phyloP scores from a whole-genome alignment of 2,888 invertebrate species.

The Bhutanitis thaidina region DNA sequence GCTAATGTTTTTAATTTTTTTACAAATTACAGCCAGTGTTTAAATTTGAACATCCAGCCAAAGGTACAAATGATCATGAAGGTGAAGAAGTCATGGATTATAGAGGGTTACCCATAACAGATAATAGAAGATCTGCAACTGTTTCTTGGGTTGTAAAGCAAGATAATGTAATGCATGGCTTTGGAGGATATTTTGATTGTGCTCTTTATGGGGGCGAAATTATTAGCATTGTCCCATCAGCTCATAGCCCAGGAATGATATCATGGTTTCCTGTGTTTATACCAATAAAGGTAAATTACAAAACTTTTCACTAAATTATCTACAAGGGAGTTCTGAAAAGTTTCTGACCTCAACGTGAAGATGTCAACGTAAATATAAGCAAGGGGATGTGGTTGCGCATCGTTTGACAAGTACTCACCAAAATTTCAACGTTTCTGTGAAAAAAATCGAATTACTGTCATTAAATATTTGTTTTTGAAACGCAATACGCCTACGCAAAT shows the following conservation, averaged over 20 bases:
- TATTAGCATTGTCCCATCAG: slow-evolving; percentile 93
- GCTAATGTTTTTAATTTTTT: not conserved
- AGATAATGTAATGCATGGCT: slow-evolving; percentile 93
- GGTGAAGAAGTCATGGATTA: slow-evolving; percentile 84
- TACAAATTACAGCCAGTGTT: slow-evolving; percentile 82
- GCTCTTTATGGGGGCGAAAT: slow-evolving; percentile 90
- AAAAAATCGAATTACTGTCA: no score
- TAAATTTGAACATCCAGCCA: slow-evolving; percentile 95
- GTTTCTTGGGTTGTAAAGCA: slow-evolving; percentile 85
- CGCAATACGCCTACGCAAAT: no score
- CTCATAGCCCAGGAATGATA: slow-evolving; percentile 95
- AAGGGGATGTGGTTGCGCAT: no score
- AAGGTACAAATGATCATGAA: slow-evolving; percentile 83
- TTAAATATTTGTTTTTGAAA: no score
- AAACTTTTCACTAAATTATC: slow-evolving; percentile 23
- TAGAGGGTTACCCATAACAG: slow-evolving; percentile 82
- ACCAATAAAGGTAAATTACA: slow-evolving; percentile 90
- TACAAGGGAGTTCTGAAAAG: no score
- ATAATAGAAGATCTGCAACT: slow-evolving; percentile 87
- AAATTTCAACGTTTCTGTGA: no score
- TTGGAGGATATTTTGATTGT: slow-evolving; percentile 97
- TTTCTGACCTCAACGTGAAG: no score
- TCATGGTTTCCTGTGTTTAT: slow-evolving; percentile 99
- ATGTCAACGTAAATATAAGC: no score
- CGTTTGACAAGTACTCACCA: no score